phyloP scores from a whole-genome alignment of 2,797 vertebrate species.

The Gymnothorax javanicus region DNA sequence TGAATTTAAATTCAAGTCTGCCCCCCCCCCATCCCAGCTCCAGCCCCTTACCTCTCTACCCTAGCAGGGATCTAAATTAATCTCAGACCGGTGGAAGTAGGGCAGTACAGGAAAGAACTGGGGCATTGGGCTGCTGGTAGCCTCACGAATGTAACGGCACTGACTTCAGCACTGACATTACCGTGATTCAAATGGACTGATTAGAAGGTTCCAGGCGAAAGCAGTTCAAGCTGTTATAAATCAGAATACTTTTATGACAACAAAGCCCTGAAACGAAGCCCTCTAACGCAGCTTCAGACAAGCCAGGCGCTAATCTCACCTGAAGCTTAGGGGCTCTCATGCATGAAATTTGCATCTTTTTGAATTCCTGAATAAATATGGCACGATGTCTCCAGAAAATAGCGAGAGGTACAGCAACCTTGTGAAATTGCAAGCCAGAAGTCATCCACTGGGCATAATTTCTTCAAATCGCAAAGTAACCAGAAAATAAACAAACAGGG shows the following conservation, averaged over 20 bases:
- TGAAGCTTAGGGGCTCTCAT: background rate
- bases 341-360: background rate
- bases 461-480: background rate
- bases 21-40: background rate
- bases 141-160: background rate
- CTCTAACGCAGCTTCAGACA: background rate
- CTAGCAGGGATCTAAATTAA: constrained; percentile 43
- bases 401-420: background rate
- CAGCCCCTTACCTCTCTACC: constrained; percentile 14
- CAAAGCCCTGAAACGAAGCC: too few species aligned
- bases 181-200: background rate
- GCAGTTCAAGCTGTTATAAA: background rate
- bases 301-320: background rate
- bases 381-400: background rate
- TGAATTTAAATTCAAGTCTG: constrained; percentile 10
- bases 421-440: background rate
- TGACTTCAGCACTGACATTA: background rate
- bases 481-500: background rate
- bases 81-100: constrained; percentile 47
- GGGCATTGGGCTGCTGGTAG: constrained; percentile 37
- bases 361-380: background rate
- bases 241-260: background rate
- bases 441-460: background rate
- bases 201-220: background rate
- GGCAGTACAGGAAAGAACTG: constrained; percentile 55